These are phyloP conservation scores for Pristionchus exspectatus DNA, from an alignment of 2,888 invertebrate species.

Conservation along the genomic window DNA sequence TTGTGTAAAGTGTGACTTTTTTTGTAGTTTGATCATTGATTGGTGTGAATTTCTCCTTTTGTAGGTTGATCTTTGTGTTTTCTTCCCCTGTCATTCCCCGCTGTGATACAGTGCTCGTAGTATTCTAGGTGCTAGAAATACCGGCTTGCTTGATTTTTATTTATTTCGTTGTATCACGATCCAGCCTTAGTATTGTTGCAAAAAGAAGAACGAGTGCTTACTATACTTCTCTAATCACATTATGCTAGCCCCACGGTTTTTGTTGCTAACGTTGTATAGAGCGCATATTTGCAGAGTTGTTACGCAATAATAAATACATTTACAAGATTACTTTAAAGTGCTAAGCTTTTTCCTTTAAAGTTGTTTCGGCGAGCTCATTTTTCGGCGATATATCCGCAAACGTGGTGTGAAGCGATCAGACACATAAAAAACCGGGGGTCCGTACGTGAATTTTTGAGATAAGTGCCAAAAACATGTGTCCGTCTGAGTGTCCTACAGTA, in stretches of 20 bases:
- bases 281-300: not conserved
- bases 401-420: too few relatives aligned
- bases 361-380: too few relatives aligned
- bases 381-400: too few relatives aligned
- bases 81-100: not conserved
- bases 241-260: not conserved
- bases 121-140: slow-evolving; percentile 18
- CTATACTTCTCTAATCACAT: not conserved
- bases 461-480: too few relatives aligned
- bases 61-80: slow-evolving; percentile 7
- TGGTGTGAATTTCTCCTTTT: not conserved
- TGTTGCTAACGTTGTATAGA: not conserved
- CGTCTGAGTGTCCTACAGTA: too few relatives aligned
- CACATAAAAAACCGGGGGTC: too few relatives aligned
- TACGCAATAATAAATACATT: not conserved
- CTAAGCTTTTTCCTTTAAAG: too few relatives aligned
- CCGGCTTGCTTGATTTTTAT: not conserved
- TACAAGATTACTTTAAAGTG: too few relatives aligned
- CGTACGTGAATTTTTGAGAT: too few relatives aligned
- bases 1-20: not conserved
- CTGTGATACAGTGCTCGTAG: slow-evolving; percentile 27
- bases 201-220: slow-evolving; percentile 6
- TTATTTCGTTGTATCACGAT: not conserved
- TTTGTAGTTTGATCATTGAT: not conserved
- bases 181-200: not conserved